Base-by-base conservation (phyloP, 2,113 vertebrate species). In the Tragelaphus scriptus region DNA sequence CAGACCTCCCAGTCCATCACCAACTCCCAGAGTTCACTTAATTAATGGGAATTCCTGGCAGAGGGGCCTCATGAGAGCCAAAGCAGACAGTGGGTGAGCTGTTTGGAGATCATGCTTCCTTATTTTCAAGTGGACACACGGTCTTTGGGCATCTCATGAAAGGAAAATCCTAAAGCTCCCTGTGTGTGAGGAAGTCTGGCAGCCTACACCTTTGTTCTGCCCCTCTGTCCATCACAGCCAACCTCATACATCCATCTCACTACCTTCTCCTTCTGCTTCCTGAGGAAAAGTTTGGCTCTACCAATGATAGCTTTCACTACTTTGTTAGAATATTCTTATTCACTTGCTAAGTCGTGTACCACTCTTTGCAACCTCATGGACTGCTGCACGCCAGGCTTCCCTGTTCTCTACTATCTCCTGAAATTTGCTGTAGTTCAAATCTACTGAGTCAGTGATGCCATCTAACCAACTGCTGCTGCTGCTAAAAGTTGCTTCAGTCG, bases 1-100 rank as follows among this genome's bases (percentile, higher is more conserved):
- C 58, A 26, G 58, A 23, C 58, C 58, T 59, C 58, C 23, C 10
- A 5, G 28, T 63, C 61, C 13, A 63, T 63, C 12, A 63, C 61
- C 61, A 63, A 3, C 61, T 63, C 13, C 13, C 2, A 0, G 28
- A 63, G 28, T 63, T 63, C 61, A 63, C 28, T 30, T 96, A 95
- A 97, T 97, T 91, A 92, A 97, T 97, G 94, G 59, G 75, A 90
- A 95, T 95, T 95, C 90, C 85, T 95, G 87, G 94, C 53, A 95
- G 65, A 80, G 95, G 36, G 44, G 26, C 75, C 86, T 82, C 81
- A 21, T 9, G 36, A 92, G 19, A 89, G 55, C 86, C 85, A 55
- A 91, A 51, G 53, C 91, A 95, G 58, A 56, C 85, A 13, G 23
- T 32, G 47, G 81, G 56, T 49, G 49, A 94, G 56, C 86, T 86